Evolutionary conservation across 2,888 invertebrate species (phyloP).

Genomic region (Eilema depressum): DNA sequence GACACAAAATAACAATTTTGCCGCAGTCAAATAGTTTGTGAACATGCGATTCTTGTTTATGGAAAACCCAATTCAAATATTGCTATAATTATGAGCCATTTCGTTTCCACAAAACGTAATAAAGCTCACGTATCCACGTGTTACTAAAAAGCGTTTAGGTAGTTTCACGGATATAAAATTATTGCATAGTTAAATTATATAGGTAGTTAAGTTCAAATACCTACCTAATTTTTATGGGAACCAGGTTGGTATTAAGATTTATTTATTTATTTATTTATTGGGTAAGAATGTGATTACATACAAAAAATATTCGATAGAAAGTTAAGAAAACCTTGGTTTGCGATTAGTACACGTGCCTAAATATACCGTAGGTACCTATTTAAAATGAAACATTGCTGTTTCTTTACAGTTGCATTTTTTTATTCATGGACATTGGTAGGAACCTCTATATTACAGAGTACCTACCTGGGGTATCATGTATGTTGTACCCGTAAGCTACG

Average conservation of each 20-base stretch:
- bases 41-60: constrained; percentile 79
- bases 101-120: constrained; percentile 74
- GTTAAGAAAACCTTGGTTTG: neutral
- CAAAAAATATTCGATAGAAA: neutral
- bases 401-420: neutral
- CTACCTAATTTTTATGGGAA: constrained; percentile 6
- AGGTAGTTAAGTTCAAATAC: constrained; percentile 7
- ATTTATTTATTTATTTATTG: too few relatives aligned
- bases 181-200: neutral
- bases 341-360: neutral
- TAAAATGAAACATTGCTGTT: neutral
- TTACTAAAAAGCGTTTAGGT: constrained; percentile 63
- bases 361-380: neutral
- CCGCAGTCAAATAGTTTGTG: constrained; percentile 73
- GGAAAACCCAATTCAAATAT: constrained; percentile 79
- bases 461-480: neutral
- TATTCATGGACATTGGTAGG: neutral
- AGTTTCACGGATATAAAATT: constrained; percentile 49
- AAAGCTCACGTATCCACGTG: constrained; percentile 70
- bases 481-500: neutral
- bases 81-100: constrained; percentile 81
- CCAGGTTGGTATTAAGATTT: neutral
- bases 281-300: neutral
- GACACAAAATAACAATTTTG: constrained; percentile 69
- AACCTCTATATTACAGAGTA: too few relatives aligned